phyloP scores from a whole-genome alignment of 30 jellyfish, hydroid and myxozoan species.

The Hydractinia echinata region DNA sequence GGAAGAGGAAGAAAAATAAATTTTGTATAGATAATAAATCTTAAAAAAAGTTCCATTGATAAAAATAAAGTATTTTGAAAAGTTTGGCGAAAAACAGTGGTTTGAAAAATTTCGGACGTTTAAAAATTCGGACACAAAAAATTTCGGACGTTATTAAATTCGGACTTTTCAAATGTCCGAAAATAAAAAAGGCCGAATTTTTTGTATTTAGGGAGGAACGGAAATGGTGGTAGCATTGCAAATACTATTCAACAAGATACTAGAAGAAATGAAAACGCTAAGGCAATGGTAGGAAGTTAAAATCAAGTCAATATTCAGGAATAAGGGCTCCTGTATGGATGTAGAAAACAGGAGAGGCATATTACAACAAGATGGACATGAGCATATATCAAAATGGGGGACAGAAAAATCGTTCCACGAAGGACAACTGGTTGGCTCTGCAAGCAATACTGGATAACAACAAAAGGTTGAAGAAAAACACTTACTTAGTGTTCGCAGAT shows the following conservation, averaged over 20 bases:
- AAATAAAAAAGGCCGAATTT: too few relatives aligned
- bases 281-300: constrained; percentile 41
- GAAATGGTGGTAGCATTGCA: constrained; percentile 36
- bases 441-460: constrained; percentile 41
- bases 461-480: constrained; percentile 25
- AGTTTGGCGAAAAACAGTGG: too few relatives aligned
- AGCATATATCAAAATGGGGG: constrained; percentile 35
- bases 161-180: too few relatives aligned
- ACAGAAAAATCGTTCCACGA: neutral
- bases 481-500: constrained; percentile 31
- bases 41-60: too few relatives aligned
- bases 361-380: constrained; percentile 11
- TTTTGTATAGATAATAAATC: too few relatives aligned
- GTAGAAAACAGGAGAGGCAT: constrained; percentile 47
- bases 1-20: too few relatives aligned
- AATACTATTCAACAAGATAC: constrained; percentile 33
- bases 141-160: too few relatives aligned
- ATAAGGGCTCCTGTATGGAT: constrained; percentile 30
- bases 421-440: constrained; percentile 55
- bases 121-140: too few relatives aligned
- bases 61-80: too few relatives aligned
- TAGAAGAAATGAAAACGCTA: constrained; percentile 11
- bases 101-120: too few relatives aligned
- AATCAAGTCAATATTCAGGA: constrained; percentile 41
- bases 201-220: too few relatives aligned